Conservation (phyloP, 2,888 invertebrate species). For the Leptothorax acervorum region DNA sequence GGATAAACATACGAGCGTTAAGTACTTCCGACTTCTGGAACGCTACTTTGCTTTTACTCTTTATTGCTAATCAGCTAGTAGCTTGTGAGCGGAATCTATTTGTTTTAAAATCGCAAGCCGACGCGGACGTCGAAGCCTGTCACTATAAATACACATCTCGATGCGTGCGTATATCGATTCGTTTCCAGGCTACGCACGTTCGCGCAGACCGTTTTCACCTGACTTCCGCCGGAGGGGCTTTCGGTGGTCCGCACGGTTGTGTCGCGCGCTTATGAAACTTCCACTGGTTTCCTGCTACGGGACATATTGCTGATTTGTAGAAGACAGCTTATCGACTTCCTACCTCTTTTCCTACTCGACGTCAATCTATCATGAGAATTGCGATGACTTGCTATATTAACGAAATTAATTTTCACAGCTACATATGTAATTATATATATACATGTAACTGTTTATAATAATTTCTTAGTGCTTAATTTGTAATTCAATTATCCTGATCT, state of each 20-base stretch:
- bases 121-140: not conserved
- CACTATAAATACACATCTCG: not conserved
- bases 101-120: not conserved
- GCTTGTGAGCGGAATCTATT: not conserved
- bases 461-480: not conserved
- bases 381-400: not conserved
- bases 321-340: constrained; percentile 19
- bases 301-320: constrained; percentile 34
- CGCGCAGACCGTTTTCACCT: constrained; percentile 72
- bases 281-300: constrained; percentile 43
- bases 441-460: not conserved
- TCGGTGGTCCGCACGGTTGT: not conserved
- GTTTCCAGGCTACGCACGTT: constrained; percentile 74
- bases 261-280: constrained; percentile 69
- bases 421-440: not conserved
- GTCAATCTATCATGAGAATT: not conserved
- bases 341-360: not conserved
- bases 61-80: not conserved
- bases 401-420: not conserved
- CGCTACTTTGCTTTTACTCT: too few relatives aligned
- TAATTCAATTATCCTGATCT: not conserved
- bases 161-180: constrained; percentile 62
- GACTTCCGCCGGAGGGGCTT: constrained; percentile 72
- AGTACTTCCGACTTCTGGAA: too few relatives aligned
- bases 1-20: too few relatives aligned